Evolutionary conservation across 2,888 invertebrate genomes (phyloP), one percentile per base, ranked within the genome.

Genomic region (Hymenopus coronatus): DNA sequence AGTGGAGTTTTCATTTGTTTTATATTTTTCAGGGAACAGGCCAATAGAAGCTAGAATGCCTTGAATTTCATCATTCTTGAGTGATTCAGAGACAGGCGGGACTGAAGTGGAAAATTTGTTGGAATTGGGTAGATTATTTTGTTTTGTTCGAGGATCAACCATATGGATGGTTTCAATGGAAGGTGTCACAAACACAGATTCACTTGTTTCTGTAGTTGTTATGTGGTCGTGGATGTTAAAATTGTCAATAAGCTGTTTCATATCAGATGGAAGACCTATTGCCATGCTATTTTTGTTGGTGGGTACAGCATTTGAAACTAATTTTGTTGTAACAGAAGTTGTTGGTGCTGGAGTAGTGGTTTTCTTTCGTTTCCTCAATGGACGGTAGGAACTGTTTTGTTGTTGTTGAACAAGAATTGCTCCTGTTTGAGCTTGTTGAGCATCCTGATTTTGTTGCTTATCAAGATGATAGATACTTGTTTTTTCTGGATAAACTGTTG

Each of bases 11-110:
- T 91, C 88, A 70, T 25, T 20, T 70, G 20, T 25, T 27, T 85
- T 90, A 9, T 91, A 91, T 90, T 90, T 40, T 89, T 91, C 90
- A 0, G 93, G 92, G 28, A 92, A 92, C 1, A 94, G 91, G 0
- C 93, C 94, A n/a, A 94, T 93, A 0, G 94, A 93, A 12, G 93
- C 93, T 15, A 94, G 90, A 28, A 93, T 91, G 20, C 93, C 92
- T 91, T 93, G 92, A 0, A 94, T 92, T 88, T 93, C 92, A 83
- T 92, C 92, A 28, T 93, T 92, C 91, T 93, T 93, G 0, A 89
- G 7, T 92, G 89, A 89, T n/a, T 91, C 91, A 28, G 91, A 89
- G 12, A 91, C 91, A 9, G 92, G 91, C 2, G 90, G 88, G 20
- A 88, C 81, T 28, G 30, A 33, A 88, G 28, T 28, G 28, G n/a